phyloP scores from a whole-genome alignment of 2,797 vertebrate species.

The Premnoplex brunnescens region DNA sequence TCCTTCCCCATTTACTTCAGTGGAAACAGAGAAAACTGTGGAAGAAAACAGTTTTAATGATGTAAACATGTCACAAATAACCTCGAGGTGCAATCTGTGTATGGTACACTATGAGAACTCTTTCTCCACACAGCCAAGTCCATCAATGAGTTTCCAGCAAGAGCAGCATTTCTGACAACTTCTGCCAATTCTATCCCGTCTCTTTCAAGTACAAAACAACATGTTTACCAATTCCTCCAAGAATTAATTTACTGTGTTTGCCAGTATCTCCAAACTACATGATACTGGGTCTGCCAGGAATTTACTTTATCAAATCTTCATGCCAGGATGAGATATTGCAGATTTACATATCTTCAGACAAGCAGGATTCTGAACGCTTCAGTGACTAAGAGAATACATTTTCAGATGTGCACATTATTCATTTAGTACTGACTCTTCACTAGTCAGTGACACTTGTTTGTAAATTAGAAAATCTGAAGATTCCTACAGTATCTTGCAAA shows the following conservation, averaged over 20 bases:
- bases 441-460: background rate
- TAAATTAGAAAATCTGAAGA: background rate
- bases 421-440: background rate
- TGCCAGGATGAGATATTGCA: background rate
- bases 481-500: background rate
- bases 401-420: background rate
- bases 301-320: background rate
- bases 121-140: background rate
- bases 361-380: background rate
- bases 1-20: background rate
- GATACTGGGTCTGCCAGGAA: background rate
- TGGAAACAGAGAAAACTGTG: background rate
- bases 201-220: background rate
- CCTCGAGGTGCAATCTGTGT: background rate
- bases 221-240: constrained; percentile 6
- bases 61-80: background rate
- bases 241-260: constrained; percentile 21
- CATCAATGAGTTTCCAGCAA: background rate
- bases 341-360: background rate
- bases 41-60: background rate
- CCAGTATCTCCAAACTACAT: background rate
- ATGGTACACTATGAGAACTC: background rate
- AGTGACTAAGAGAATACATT: background rate
- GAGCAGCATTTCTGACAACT: background rate
- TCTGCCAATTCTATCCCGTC: background rate